Evolutionary conservation across 2,888 invertebrate genomes (phyloP).

Genomic region (Colostygia pectinataria): DNA sequence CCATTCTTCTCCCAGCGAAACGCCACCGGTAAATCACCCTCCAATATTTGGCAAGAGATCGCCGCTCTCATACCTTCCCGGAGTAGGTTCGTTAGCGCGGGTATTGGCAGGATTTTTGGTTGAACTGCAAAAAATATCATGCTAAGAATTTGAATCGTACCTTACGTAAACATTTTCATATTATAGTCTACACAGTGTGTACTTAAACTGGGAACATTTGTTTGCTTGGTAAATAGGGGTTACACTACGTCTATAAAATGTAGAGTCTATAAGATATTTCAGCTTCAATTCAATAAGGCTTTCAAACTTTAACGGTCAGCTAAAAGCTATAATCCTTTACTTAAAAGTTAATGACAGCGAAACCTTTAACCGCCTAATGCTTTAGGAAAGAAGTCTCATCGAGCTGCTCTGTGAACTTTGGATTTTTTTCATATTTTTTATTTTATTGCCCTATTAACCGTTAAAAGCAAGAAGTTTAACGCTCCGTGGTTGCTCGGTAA

Average conservation of each 20-base stretch:
- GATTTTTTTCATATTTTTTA: slow-evolving; percentile 60
- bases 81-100: slow-evolving; percentile 90
- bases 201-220: no score
- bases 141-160: slow-evolving; percentile 12
- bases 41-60: slow-evolving; percentile 94
- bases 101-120: slow-evolving; percentile 92
- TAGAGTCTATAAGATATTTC: slow-evolving; percentile 3
- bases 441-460: slow-evolving; percentile 74
- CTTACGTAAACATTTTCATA: slow-evolving; percentile 10
- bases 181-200: no score
- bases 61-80: slow-evolving; percentile 94
- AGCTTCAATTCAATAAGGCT: slow-evolving; percentile 15
- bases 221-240: slow-evolving; percentile 2
- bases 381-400: slow-evolving; percentile 21
- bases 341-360: slow-evolving; percentile 30
- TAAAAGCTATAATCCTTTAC: slow-evolving; percentile 26
- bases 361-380: slow-evolving; percentile 28
- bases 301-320: slow-evolving; percentile 13
- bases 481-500: slow-evolving; percentile 63
- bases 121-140: slow-evolving; percentile 83
- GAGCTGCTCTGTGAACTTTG: slow-evolving; percentile 43
- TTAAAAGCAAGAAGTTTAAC: slow-evolving; percentile 61
- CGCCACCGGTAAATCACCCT: slow-evolving; percentile 95
- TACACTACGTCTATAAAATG: slow-evolving; percentile 1
- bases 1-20: slow-evolving; percentile 96